Conservation (phyloP, 2,888 invertebrate genomes). For the Thereva unica region DNA sequence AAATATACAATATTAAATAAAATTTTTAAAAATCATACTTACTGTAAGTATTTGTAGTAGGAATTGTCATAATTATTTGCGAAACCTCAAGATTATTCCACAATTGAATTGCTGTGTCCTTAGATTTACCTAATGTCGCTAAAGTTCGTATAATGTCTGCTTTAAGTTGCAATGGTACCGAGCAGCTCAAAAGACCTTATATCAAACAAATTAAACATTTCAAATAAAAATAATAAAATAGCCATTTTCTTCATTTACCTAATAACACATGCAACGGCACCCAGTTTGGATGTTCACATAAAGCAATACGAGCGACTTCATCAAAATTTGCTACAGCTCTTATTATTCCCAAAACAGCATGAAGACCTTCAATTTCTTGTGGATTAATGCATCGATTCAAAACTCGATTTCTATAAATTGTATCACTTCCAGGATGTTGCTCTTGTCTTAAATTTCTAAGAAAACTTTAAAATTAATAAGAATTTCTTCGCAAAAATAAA, state of each 20-base stretch:
- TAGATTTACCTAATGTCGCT: constrained; percentile 76
- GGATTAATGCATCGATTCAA: constrained; percentile 70
- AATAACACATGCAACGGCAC: constrained; percentile 78
- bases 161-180: constrained; percentile 83
- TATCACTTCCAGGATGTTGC: constrained; percentile 67
- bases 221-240: constrained; percentile 77
- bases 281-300: constrained; percentile 90
- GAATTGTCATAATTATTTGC: constrained; percentile 74
- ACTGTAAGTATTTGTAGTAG: constrained; percentile 64
- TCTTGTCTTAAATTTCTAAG: constrained; percentile 72
- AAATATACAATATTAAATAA: too few species aligned
- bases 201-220: constrained; percentile 50
- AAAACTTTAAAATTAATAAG: neutral
- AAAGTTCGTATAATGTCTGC: constrained; percentile 79
- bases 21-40: constrained; percentile 16
- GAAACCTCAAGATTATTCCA: constrained; percentile 87
- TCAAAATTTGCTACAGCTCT: constrained; percentile 78
- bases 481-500: constrained; percentile 16
- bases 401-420: constrained; percentile 64
- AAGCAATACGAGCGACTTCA: constrained; percentile 75
- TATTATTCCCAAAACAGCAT: constrained; percentile 78
- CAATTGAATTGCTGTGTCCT: constrained; percentile 76
- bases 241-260: constrained; percentile 70
- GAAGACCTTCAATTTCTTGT: constrained; percentile 82
- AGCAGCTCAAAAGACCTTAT: constrained; percentile 79